phyloP scores from a whole-genome alignment of 2,797 vertebrate species.

The Yasuhikotakia modesta region DNA sequence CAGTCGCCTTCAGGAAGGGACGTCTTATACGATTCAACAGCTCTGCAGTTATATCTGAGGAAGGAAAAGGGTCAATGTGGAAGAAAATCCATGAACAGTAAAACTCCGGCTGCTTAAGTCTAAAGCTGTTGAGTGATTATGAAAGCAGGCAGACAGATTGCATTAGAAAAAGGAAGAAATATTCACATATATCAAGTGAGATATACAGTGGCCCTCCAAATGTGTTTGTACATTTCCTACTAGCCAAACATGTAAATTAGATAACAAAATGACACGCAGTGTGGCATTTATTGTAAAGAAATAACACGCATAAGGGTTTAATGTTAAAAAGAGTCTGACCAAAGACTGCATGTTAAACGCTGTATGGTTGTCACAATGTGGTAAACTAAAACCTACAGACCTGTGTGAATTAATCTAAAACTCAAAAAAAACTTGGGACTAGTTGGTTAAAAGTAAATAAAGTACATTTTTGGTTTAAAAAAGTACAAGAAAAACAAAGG shows the following conservation, averaged over 20 bases:
- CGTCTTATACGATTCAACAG: constrained; percentile 19
- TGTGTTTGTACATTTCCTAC: background rate
- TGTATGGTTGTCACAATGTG: background rate
- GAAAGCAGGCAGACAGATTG: constrained; percentile 23
- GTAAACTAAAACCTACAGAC: too few relatives aligned
- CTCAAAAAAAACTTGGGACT: too few relatives aligned
- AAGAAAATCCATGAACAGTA: constrained; percentile 32
- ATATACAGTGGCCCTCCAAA: background rate
- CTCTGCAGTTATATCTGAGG: constrained; percentile 35
- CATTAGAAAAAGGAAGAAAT: constrained; percentile 18
- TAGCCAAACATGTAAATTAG: background rate
- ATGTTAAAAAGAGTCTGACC: background rate
- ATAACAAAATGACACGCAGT: background rate
- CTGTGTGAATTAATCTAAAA: too few relatives aligned
- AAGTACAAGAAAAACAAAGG: too few relatives aligned
- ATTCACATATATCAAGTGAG: constrained; percentile 24
- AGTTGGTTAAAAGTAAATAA: too few relatives aligned
- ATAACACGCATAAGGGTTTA: background rate
- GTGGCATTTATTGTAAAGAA: background rate
- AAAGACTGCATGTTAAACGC: background rate
- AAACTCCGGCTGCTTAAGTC: constrained; percentile 3
- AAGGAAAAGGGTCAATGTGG: constrained; percentile 24
- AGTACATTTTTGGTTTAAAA: too few relatives aligned
- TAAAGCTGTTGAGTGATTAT: constrained; percentile 19
- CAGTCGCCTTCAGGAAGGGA: constrained; percentile 33